phyloP scores from a whole-genome alignment of 2,888 invertebrate species.

The Diabrotica balteata region DNA sequence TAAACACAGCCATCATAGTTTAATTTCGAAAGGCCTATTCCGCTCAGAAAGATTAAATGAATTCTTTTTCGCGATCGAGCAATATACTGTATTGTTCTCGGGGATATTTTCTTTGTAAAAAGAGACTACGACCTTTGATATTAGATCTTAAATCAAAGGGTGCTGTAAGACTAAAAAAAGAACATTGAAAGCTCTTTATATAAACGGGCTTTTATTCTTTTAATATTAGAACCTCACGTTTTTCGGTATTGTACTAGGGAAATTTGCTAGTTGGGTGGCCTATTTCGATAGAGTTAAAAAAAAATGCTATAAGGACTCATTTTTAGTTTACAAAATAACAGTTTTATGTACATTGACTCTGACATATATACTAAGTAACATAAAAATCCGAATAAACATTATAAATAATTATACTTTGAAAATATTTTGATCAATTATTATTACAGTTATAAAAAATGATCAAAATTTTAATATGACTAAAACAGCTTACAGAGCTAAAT shows the following conservation, averaged over 20 bases:
- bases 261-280: background rate
- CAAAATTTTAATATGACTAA: too few relatives aligned
- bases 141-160: slow-evolving; percentile 27
- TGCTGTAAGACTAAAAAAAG: slow-evolving; percentile 15
- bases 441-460: too few relatives aligned
- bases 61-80: slow-evolving; percentile 20
- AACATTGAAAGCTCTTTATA: slow-evolving; percentile 19
- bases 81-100: slow-evolving; percentile 26
- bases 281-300: background rate
- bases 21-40: slow-evolving; percentile 12
- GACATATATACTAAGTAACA: too few relatives aligned
- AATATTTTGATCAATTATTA: too few relatives aligned
- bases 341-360: too few relatives aligned
- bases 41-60: slow-evolving; percentile 17
- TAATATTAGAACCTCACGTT: slow-evolving; percentile 17
- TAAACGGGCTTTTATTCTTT: slow-evolving; percentile 19
- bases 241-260: slow-evolving; percentile 2
- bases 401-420: too few relatives aligned
- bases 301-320: too few relatives aligned
- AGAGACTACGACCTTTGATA: slow-evolving; percentile 22
- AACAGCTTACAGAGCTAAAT: too few relatives aligned
- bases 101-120: slow-evolving; percentile 27
- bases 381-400: too few relatives aligned
- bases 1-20: background rate
- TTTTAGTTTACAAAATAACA: too few relatives aligned